Evolutionary conservation across 1,140 invertebrate genomes (phyloP), one percentile per base, ranked within the genome.

Genomic region (Phymastichus coffea): DNA sequence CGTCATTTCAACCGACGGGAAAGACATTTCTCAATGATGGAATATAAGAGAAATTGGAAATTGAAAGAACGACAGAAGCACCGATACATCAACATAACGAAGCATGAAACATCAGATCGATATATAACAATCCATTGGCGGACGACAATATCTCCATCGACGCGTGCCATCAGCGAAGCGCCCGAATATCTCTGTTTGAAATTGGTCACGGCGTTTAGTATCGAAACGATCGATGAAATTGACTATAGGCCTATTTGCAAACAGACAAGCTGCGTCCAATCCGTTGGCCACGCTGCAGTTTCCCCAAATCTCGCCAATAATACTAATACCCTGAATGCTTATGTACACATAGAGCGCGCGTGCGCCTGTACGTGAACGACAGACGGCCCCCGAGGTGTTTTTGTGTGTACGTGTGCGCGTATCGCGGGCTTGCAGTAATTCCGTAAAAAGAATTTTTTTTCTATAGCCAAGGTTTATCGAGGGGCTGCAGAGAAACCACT

Each of bases 181-280:
- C n/a, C n/a, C n/a, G n/a, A n/a, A n/a, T n/a, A n/a, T n/a, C n/a
- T n/a, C n/a, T n/a, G n/a, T n/a, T n/a, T n/a, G n/a, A 49, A 53
- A 71, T 71, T 68, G 56, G 69, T 64, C 60, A 64, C 54, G 57
- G 46, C 48, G 64, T 72, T 71, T 69, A 73, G 59, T 59, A n/a
- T n/a, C n/a, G n/a, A 63, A 63, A 40, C 60, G 66, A 76, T 75
- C 71, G 63, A 75, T 74, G 57, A 22, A 74, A 71, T 70, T 74
- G 51, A 38, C 68, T 72, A 70, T 61, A 71, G 69, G 64, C 68
- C 73, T 79, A 79, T 78, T 79, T 79, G 76, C 75, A 77, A 79
- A 79, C 75, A 77, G 61, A 72, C 76, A 79, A 79, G 75, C 76
- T 78, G 77, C 74, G 66, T 72, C 75, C 73, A 79, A 79, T 79